These are phyloP conservation scores for Isurus oxyrinchus DNA, from an alignment of 2,113 vertebrate species.

Conservation along the genomic window DNA sequence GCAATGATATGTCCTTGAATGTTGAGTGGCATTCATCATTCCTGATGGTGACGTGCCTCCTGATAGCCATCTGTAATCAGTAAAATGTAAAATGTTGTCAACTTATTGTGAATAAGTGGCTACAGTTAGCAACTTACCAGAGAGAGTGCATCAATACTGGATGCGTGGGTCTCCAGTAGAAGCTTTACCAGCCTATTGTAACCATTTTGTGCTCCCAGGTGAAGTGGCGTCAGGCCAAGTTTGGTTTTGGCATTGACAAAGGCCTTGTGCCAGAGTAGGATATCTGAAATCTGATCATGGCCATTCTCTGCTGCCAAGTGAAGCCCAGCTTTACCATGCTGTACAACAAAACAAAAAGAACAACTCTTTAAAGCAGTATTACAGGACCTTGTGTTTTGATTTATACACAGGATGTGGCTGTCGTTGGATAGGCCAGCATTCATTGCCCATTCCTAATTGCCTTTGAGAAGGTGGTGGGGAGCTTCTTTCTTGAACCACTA, in stretches of 20 bases:
- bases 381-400: background rate
- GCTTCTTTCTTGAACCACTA: too few relatives aligned
- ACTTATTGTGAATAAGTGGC: background rate
- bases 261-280: slow-evolving; percentile 52
- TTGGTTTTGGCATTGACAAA: slow-evolving; percentile 57
- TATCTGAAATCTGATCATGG: slow-evolving; percentile 48
- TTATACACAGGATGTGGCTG: too few relatives aligned
- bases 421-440: too few relatives aligned
- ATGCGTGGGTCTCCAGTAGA: slow-evolving; percentile 49
- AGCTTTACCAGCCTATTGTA: slow-evolving; percentile 48
- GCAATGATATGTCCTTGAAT: background rate
- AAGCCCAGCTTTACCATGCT: slow-evolving; percentile 54
- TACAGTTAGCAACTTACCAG: slow-evolving; percentile 44
- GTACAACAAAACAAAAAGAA: background rate
- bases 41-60: background rate
- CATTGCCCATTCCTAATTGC: too few relatives aligned
- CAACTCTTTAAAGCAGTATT: background rate
- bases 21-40: background rate
- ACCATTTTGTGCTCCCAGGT: slow-evolving; percentile 51
- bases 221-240: slow-evolving; percentile 52
- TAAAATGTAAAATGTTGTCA: background rate
- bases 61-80: background rate
- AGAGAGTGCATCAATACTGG: slow-evolving; percentile 50
- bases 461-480: too few relatives aligned
- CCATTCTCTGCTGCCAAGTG: slow-evolving; percentile 52